Conservation (phyloP, 37 sponge, comb jelly and placozoan species). For the Geodia barretti region DNA sequence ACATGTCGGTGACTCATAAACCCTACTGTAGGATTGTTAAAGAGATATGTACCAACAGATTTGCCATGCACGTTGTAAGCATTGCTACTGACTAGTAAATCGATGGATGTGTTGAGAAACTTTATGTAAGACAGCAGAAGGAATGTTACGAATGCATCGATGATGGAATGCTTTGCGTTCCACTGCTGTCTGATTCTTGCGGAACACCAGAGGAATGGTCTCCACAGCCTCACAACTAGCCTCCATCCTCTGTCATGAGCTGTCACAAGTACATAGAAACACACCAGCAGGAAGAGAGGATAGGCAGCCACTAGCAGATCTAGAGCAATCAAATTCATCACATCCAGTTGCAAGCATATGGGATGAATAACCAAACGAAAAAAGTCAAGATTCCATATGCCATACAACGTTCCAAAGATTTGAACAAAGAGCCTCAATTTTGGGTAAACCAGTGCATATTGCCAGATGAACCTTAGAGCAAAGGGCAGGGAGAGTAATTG, state of each 20-base stretch:
- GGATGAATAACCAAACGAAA: neutral
- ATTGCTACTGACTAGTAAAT: neutral
- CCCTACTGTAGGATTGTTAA: slow-evolving; percentile 1
- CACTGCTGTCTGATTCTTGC: slow-evolving; percentile 9
- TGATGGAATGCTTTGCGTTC: slow-evolving; percentile 1
- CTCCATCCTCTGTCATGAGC: slow-evolving; percentile 1
- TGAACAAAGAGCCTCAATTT: no score
- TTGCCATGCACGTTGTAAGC: slow-evolving; percentile 2
- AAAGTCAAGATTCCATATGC: slow-evolving; percentile 7
- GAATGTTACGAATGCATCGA: slow-evolving; percentile 34
- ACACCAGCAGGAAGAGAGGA: neutral
- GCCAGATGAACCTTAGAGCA: neutral
- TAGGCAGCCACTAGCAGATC: slow-evolving; percentile 3
- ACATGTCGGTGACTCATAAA: slow-evolving; percentile 2
- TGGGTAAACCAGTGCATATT: neutral
- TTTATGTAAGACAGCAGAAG: slow-evolving; percentile 29
- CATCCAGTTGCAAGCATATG: slow-evolving; percentile 10
- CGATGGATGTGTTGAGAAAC: neutral
- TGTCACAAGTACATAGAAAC: neutral
- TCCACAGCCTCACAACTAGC: slow-evolving; percentile 6
- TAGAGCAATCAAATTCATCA: slow-evolving; percentile 8
- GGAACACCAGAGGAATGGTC: neutral
- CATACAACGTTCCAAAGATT: neutral
- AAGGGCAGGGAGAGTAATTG: neutral
- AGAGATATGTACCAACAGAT: neutral